Evolutionary conservation across 2,888 invertebrate species (phyloP).

Genomic region (Drosophila rubida): DNA sequence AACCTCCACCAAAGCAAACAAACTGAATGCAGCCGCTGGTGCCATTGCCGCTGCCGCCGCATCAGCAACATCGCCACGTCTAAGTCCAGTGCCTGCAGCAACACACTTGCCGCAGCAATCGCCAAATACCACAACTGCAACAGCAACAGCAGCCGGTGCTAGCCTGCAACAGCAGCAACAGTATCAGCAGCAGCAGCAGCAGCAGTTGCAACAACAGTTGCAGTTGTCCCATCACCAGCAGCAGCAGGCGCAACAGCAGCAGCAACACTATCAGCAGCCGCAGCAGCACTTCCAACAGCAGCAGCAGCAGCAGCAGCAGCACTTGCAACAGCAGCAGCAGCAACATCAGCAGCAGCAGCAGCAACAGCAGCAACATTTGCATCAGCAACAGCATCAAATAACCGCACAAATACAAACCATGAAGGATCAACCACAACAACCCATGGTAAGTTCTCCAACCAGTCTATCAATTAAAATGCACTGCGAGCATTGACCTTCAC

Average conservation of each 20-base stretch:
- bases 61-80: constrained; percentile 81
- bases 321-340: constrained; percentile 83
- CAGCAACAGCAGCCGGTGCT: constrained; percentile 55
- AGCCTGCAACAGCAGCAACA: constrained; percentile 65
- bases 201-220: constrained; percentile 63
- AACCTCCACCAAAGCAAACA: constrained; percentile 82
- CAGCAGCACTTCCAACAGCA: constrained; percentile 65
- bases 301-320: constrained; percentile 71
- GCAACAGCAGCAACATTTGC: constrained; percentile 81
- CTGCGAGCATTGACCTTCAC: constrained; percentile 66
- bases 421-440: constrained; percentile 85
- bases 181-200: constrained; percentile 63
- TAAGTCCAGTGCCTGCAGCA: constrained; percentile 82
- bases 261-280: constrained; percentile 61
- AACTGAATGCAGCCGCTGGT: constrained; percentile 81
- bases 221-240: constrained; percentile 66
- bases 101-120: constrained; percentile 83
- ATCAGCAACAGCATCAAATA: constrained; percentile 83
- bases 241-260: constrained; percentile 51
- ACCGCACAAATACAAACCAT: constrained; percentile 85
- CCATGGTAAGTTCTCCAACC: constrained; percentile 83
- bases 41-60: constrained; percentile 72
- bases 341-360: constrained; percentile 81
- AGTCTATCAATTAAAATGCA: background rate
- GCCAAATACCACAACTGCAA: constrained; percentile 81